Conservation (phyloP, 2,888 invertebrate genomes). For the Spodoptera picta region DNA sequence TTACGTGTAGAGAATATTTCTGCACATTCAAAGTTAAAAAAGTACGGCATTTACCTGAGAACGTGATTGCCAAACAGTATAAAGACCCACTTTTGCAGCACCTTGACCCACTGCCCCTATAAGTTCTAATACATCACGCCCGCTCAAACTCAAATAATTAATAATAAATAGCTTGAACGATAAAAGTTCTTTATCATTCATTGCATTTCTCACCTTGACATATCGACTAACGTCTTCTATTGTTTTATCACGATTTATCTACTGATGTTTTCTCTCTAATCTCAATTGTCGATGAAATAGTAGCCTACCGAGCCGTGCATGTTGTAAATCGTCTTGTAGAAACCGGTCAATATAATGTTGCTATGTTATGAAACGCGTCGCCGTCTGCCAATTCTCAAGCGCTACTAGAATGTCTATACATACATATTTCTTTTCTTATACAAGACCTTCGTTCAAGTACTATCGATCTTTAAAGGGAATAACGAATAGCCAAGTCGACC, state of each 20-base stretch:
- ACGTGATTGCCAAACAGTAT: constrained; percentile 56
- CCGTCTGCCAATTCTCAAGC: constrained; percentile 36
- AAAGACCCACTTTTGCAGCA: constrained; percentile 54
- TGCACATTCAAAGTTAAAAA: constrained; percentile 50
- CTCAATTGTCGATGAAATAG: constrained; percentile 22
- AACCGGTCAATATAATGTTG: constrained; percentile 36
- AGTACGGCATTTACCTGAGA: constrained; percentile 54
- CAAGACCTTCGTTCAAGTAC: constrained; percentile 18
- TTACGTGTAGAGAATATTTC: constrained; percentile 54
- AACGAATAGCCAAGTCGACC: constrained; percentile 9
- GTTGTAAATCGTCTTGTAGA: constrained; percentile 31
- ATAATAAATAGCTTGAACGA: constrained; percentile 47
- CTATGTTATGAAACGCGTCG: constrained; percentile 34
- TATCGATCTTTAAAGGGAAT: constrained; percentile 19
- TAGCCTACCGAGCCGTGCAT: constrained; percentile 21
- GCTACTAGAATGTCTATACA: constrained; percentile 28
- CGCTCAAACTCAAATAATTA: constrained; percentile 51
- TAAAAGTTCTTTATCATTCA: constrained; percentile 28
- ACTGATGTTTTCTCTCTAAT: constrained; percentile 24
- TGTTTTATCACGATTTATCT: constrained; percentile 36
- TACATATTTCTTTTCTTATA: constrained; percentile 20
- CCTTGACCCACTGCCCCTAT: constrained; percentile 60
- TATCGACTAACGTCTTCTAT: constrained; percentile 43
- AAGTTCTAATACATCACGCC: constrained; percentile 54
- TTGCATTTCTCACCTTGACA: constrained; percentile 49